These are phyloP conservation scores for Pyrrhura leucotis DNA, from an alignment of 2,797 vertebrate genomes.

Conservation along the genomic window DNA sequence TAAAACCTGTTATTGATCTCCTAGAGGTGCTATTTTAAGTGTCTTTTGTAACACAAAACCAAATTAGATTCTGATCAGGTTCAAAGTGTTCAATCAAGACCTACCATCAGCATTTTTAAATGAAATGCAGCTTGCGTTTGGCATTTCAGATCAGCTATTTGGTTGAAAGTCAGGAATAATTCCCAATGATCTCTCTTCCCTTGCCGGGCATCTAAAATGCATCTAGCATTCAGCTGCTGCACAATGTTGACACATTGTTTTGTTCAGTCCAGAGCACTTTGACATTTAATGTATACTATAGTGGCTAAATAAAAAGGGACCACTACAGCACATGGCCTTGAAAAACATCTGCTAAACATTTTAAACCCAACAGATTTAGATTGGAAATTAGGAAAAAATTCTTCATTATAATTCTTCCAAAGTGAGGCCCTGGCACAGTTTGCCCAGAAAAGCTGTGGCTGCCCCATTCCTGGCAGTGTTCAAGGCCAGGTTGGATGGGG, in stretches of 20 bases:
- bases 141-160: slow-evolving; percentile 68
- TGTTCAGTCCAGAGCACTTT: slow-evolving; percentile 31
- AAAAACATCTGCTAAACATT: slow-evolving; percentile 27
- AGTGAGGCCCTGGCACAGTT: background rate
- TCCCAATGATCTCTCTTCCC: slow-evolving; percentile 43
- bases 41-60: slow-evolving; percentile 23
- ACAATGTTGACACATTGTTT: slow-evolving; percentile 23
- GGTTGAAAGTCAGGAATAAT: slow-evolving; percentile 66
- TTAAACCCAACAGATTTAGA: background rate
- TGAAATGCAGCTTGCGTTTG: slow-evolving; percentile 65
- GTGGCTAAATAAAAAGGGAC: slow-evolving; percentile 9
- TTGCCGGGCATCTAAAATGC: slow-evolving; percentile 35
- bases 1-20: slow-evolving; percentile 60
- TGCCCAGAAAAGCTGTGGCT: background rate
- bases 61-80: slow-evolving; percentile 72
- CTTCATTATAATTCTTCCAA: background rate
- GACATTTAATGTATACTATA: background rate
- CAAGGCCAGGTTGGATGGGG: background rate
- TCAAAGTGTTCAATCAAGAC: slow-evolving; percentile 64
- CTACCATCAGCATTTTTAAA: slow-evolving; percentile 64
- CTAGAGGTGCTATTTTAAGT: slow-evolving; percentile 42
- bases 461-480: background rate
- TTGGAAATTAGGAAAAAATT: background rate
- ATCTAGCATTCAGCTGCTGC: slow-evolving; percentile 30
- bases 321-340: slow-evolving; percentile 1